Conservation (phyloP, 2,888 invertebrate species). For the Scaptomyza polygonia region DNA sequence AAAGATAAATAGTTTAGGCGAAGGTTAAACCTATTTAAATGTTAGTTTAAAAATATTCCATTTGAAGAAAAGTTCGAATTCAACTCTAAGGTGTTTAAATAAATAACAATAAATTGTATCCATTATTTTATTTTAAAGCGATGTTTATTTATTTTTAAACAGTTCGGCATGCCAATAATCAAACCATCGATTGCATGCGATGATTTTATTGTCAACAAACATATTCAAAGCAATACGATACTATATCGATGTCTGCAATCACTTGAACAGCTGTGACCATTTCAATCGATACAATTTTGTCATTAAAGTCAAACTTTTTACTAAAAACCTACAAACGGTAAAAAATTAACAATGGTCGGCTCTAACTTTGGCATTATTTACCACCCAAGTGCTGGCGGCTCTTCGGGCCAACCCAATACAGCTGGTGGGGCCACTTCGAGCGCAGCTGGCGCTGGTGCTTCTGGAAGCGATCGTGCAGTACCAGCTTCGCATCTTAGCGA, state of each 20-base stretch:
- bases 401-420: constrained; percentile 42
- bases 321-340: not conserved
- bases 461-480: constrained; percentile 38
- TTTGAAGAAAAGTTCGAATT: not conserved
- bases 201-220: no score
- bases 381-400: constrained; percentile 50
- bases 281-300: not conserved
- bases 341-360: constrained; percentile 58
- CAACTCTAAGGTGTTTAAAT: not conserved
- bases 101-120: not conserved
- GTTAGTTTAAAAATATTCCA: constrained; percentile 10
- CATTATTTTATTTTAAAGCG: not conserved
- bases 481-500: constrained; percentile 67
- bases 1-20: constrained; percentile 33
- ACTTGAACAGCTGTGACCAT: not conserved
- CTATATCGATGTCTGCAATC: not conserved
- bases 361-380: constrained; percentile 69
- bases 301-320: constrained; percentile 20
- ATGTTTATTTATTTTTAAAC: not conserved
- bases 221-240: not conserved
- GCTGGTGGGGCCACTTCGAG: constrained; percentile 1
- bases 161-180: not conserved
- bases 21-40: not conserved
- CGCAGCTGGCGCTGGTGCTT: not conserved
- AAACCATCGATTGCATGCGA: not conserved